These are phyloP conservation scores for Vespertilio murinus DNA, from an alignment of 2,797 vertebrate genomes.

Conservation along the genomic window DNA sequence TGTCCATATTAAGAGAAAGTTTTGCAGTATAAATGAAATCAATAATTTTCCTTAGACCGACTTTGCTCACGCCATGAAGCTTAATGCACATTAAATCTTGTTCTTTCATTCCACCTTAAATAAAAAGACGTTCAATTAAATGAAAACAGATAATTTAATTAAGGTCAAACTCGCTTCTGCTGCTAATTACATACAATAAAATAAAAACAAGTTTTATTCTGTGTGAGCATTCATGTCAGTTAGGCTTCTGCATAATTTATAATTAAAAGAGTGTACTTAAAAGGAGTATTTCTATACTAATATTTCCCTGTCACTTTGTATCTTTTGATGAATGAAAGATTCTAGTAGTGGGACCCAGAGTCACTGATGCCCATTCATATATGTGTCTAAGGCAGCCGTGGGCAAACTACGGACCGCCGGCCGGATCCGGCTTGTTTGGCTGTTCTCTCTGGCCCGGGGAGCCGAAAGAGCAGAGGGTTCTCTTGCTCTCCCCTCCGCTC, in stretches of 20 bases:
- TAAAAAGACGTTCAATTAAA: conserved; percentile 69
- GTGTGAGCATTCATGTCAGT: not conserved
- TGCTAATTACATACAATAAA: conserved; percentile 65
- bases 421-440: too few relatives aligned
- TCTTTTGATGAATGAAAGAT: conserved; percentile 48
- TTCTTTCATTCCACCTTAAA: conserved; percentile 98
- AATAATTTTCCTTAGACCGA: conserved; percentile 99
- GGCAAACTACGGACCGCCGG: too few relatives aligned
- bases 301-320: conserved; percentile 28
- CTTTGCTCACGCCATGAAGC: conserved; percentile 97
- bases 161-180: conserved; percentile 56
- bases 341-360: not conserved
- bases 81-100: conserved; percentile 99
- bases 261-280: conserved; percentile 47
- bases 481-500: too few relatives aligned
- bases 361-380: not conserved
- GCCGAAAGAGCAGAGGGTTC: too few relatives aligned
- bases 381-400: too few relatives aligned
- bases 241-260: conserved; percentile 50
- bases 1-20: conserved; percentile 99
- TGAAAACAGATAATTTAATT: not conserved
- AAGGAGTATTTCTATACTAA: conserved; percentile 35
- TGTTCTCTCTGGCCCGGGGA: too few relatives aligned
- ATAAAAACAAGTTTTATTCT: conserved; percentile 56
- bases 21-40: conserved; percentile 99